Evolutionary conservation across 2,113 vertebrate species (phyloP).

Genomic region (Amphiprion ocellaris): DNA sequence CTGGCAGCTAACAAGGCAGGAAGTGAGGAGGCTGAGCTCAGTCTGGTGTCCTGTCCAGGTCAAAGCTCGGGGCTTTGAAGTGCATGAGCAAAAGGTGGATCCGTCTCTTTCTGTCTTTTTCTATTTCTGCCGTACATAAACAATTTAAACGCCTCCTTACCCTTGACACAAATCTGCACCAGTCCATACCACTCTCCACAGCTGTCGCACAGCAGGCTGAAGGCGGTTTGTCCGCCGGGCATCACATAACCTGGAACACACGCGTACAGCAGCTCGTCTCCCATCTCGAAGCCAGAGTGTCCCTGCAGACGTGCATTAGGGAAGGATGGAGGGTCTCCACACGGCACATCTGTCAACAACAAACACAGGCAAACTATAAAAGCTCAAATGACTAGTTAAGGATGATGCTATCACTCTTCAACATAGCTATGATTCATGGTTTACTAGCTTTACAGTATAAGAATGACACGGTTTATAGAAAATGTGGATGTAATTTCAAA

Average conservation of each 20-base stretch:
- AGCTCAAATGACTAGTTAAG: background rate
- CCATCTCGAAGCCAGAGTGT: conserved; percentile 90
- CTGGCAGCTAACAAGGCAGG: conserved; percentile 17
- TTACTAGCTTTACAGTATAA: too few species aligned
- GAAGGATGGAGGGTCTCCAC: conserved; percentile 93
- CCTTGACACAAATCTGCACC: conserved; percentile 92
- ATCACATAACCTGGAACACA: conserved; percentile 87
- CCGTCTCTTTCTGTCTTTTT: background rate
- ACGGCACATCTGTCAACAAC: conserved; percentile 86
- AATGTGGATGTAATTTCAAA: too few species aligned
- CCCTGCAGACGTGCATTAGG: conserved; percentile 90
- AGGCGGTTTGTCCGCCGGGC: conserved; percentile 84
- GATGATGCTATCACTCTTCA: background rate
- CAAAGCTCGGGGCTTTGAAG: conserved; percentile 53
- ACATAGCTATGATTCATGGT: background rate
- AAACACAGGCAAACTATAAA: conserved; percentile 24
- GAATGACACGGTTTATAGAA: too few species aligned
- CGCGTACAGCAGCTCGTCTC: conserved; percentile 91
- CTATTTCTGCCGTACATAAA: background rate
- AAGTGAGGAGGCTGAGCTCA: conserved; percentile 29
- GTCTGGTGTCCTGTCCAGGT: conserved; percentile 26
- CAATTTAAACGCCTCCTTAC: conserved; percentile 76
- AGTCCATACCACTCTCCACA: conserved; percentile 96
- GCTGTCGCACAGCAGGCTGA: conserved; percentile 93
- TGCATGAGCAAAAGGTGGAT: background rate